A percentile compares a stretch with the other conserved stretches of the same genome.
phyloP scores from a whole-genome alignment of 2,888 invertebrate species.

The Pristionchus fissidentatus region DNA sequence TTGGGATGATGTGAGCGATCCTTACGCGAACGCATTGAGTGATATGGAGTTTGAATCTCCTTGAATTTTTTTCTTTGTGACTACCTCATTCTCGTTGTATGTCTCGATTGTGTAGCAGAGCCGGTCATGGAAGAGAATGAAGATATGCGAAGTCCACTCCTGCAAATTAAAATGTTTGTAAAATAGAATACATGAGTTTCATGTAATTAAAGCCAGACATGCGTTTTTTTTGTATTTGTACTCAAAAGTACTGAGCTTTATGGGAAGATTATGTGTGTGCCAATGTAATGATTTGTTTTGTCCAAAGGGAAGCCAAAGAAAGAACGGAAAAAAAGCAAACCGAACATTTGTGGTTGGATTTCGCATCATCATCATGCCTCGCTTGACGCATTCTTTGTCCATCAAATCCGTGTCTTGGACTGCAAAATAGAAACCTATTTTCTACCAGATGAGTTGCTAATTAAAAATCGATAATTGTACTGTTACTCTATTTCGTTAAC shows the following conservation, averaged over 20 bases:
- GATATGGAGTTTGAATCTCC: neutral
- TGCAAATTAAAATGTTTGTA: constrained; percentile 52
- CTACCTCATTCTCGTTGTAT: constrained; percentile 52
- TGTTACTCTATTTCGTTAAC: no score
- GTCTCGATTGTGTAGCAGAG: constrained; percentile 69
- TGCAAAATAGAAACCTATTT: constrained; percentile 38
- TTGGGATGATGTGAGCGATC: no score
- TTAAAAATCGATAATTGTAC: no score
- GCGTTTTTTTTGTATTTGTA: no score
- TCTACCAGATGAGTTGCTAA: neutral
- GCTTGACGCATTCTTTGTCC: constrained; percentile 64
- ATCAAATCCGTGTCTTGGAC: constrained; percentile 70
- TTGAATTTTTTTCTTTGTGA: neutral
- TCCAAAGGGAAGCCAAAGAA: neutral
- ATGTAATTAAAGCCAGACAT: no score
- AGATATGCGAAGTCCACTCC: constrained; percentile 72
- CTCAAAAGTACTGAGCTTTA: no score
- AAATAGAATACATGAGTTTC: no score
- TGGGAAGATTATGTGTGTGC: no score
- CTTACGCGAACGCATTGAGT: neutral
- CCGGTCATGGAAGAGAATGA: constrained; percentile 72
- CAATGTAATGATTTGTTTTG: no score
- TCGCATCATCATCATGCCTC: constrained; percentile 67
- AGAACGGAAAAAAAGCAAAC: neutral
- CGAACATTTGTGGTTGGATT: constrained; percentile 61